Evolutionary conservation across 2,113 vertebrate species (phyloP).

Genomic region (Mesembrinibis cayennensis): DNA sequence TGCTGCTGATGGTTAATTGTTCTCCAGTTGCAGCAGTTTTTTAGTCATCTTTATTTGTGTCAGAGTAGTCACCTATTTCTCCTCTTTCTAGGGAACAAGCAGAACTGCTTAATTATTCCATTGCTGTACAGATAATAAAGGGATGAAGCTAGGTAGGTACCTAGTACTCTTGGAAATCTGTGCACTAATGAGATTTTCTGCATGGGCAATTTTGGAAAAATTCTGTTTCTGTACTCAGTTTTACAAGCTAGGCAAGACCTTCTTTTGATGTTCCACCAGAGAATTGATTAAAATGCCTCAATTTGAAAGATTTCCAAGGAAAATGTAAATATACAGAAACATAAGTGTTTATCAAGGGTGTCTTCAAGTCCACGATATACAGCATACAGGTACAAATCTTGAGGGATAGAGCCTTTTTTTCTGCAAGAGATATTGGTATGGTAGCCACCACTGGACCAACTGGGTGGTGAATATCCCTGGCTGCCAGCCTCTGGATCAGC

Average conservation of each 20-base stretch:
- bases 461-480: accelerated
- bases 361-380: accelerated
- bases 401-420: not conserved
- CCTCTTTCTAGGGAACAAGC: not conserved
- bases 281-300: not conserved
- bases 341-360: not conserved
- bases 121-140: not conserved
- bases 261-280: not conserved
- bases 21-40: not conserved
- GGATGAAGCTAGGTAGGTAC: not conserved
- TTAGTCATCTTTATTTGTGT: not conserved
- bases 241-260: not conserved
- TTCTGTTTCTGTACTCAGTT: not conserved
- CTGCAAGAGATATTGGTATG: not conserved
- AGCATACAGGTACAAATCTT: not conserved
- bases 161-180: not conserved
- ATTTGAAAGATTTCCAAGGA: not conserved
- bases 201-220: not conserved
- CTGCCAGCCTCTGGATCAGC: accelerated
- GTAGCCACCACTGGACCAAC: no score
- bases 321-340: not conserved
- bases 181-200: not conserved
- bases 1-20: not conserved
- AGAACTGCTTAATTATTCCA: not conserved
- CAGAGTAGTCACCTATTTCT: not conserved